Base-by-base conservation (phyloP, 2,797 vertebrate species). In the Neomorphus geoffroyi region DNA sequence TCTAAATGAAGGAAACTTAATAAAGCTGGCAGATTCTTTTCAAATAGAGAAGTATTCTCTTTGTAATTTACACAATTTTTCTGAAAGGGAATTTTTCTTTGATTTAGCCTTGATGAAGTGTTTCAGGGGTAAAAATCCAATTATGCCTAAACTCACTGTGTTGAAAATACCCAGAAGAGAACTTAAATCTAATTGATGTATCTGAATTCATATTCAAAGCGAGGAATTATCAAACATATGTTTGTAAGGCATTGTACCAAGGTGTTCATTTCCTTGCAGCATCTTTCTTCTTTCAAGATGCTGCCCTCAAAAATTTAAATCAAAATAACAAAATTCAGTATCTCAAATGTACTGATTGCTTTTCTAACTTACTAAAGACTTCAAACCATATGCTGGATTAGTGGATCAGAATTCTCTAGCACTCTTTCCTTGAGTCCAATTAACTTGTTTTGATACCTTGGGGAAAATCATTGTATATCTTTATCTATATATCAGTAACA, bases 101-200 rank as follows among this genome's bases (percentile, higher is more conserved):
- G 70, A 97, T 93, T 97, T 94, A 86, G 75, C 28, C 65, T 95
- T 97, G 94, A 96, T 97, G 96, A 94, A 95, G 58, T 95, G 73
- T 94, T 96, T 93, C 69, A 37, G 69, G 66, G 70, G 41, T 94
- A 93, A 86, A 85, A 96, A 96, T 96, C 80, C 91, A 97, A 94
- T 97, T 96, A 97, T 93, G 37, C 45, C 84, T 86, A 91, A 96
- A 96, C 57, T 92, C 39, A 92, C 30, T 67, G 75, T 48, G 86
- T 77, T 97, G 86, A 96, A 97, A 96, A 95, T 97, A 93, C 62
- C 75, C 81, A 80, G 89, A 94, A 93, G 88, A 85, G 74, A 96
- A 80, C 74, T 91, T 95, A 94, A 92, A 92, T 88, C 39, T 84
- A 83, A 95, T 91, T 95, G 88, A 92, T 93, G 66, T 89, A 80